Evolutionary conservation across 2,113 vertebrate genomes (phyloP).

Genomic region (Grus americana): DNA sequence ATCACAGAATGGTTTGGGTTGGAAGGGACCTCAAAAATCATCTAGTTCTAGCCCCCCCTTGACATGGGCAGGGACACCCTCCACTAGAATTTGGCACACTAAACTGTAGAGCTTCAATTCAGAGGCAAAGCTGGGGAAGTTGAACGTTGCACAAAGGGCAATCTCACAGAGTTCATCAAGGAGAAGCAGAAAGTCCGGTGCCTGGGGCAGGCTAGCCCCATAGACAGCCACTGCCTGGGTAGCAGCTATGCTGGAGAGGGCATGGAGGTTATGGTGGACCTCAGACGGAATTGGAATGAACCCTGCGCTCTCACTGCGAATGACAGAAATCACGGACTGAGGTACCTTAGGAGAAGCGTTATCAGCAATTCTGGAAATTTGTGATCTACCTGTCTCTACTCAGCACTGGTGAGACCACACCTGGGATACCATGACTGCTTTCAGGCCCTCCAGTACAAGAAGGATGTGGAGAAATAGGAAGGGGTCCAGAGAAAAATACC

Average conservation of each 20-base stretch:
- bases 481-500: background rate
- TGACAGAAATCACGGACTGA: background rate
- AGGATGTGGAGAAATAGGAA: background rate
- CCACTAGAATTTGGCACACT: background rate
- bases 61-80: no score
- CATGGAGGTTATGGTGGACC: background rate
- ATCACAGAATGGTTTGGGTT: no score
- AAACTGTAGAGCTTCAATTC: background rate
- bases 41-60: no score
- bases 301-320: background rate
- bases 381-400: background rate
- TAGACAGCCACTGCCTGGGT: background rate
- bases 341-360: background rate
- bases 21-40: no score
- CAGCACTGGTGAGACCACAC: fast-evolving
- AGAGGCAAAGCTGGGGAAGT: background rate
- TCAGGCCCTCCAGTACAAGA: background rate
- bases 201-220: background rate
- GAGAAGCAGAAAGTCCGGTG: background rate
- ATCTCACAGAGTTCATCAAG: background rate
- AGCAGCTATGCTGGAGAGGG: background rate
- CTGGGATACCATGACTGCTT: background rate
- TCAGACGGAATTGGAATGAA: background rate
- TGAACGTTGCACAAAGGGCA: background rate
- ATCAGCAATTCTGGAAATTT: background rate